Percentiles rank a stretch among this genome's conserved stretches.
phyloP scores from a whole-genome alignment of 2,888 invertebrate genomes.

The Tanypteryx hageni region DNA sequence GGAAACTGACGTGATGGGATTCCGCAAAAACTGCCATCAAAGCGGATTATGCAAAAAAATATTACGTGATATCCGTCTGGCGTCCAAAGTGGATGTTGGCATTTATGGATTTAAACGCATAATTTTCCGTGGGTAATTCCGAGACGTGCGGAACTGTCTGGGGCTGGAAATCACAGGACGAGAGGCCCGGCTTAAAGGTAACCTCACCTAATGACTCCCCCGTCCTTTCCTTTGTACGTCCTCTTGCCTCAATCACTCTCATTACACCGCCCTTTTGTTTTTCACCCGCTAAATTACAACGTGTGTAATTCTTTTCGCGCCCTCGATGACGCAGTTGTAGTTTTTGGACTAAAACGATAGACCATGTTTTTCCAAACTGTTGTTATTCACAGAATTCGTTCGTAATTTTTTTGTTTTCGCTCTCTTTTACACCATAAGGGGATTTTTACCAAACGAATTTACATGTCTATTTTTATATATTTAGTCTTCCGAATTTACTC shows the following conservation, averaged over 20 bases:
- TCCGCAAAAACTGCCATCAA: background rate
- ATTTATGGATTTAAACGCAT: constrained; percentile 19
- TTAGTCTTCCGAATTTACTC: too few species aligned
- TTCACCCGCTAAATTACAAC: too few species aligned
- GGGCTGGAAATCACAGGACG: background rate
- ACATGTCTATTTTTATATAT: too few species aligned
- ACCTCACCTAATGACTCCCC: background rate
- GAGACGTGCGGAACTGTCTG: background rate
- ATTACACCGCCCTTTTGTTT: too few species aligned
- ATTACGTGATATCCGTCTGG: background rate
- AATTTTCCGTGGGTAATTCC: background rate
- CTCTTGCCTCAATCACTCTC: background rate
- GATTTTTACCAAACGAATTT: too few species aligned
- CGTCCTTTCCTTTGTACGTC: background rate
- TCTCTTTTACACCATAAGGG: too few species aligned
- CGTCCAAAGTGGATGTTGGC: background rate
- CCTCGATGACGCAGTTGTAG: too few species aligned
- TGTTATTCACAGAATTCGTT: too few species aligned
- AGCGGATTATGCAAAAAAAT: background rate
- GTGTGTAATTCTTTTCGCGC: too few species aligned
- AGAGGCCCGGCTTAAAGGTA: background rate
- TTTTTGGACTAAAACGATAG: too few species aligned
- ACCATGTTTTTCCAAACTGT: too few species aligned
- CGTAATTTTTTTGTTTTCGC: too few species aligned
- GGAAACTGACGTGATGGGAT: background rate